Evolutionary conservation across 2,797 vertebrate species (phyloP).

Genomic region (Anguilla marmorata): DNA sequence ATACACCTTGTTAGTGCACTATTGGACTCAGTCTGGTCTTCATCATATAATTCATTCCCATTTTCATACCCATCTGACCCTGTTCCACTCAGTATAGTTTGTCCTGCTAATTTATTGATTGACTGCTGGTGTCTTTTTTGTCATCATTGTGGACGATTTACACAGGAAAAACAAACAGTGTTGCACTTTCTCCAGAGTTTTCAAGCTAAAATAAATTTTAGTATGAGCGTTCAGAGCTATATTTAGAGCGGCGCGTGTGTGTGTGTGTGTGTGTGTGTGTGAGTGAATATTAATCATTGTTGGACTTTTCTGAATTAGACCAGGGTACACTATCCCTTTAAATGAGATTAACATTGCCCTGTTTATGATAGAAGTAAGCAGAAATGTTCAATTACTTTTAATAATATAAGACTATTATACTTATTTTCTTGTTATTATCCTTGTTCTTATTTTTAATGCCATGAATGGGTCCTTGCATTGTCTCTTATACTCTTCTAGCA

Average conservation of each 20-base stretch:
- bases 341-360: slow-evolving; percentile 65
- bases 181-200: slow-evolving; percentile 27
- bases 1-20: slow-evolving; percentile 40
- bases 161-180: slow-evolving; percentile 28
- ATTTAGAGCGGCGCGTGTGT: slow-evolving; percentile 16
- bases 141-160: slow-evolving; percentile 24
- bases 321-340: slow-evolving; percentile 65
- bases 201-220: not conserved
- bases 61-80: slow-evolving; percentile 41
- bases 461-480: not conserved
- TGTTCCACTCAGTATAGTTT: slow-evolving; percentile 36
- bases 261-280: slow-evolving; percentile 29
- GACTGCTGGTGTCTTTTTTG: slow-evolving; percentile 42
- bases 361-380: slow-evolving; percentile 60
- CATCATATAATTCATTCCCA: slow-evolving; percentile 45
- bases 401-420: slow-evolving; percentile 50
- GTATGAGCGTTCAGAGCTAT: not conserved
- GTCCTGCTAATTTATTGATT: slow-evolving; percentile 51
- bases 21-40: slow-evolving; percentile 16
- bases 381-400: slow-evolving; percentile 72
- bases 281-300: slow-evolving; percentile 38
- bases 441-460: slow-evolving; percentile 20
- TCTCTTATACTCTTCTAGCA: not conserved
- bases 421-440: slow-evolving; percentile 53
- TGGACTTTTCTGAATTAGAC: slow-evolving; percentile 50